These are phyloP conservation scores for Dermolepida albohirtum DNA, from an alignment of 2,888 invertebrate species.

Conservation along the genomic window DNA sequence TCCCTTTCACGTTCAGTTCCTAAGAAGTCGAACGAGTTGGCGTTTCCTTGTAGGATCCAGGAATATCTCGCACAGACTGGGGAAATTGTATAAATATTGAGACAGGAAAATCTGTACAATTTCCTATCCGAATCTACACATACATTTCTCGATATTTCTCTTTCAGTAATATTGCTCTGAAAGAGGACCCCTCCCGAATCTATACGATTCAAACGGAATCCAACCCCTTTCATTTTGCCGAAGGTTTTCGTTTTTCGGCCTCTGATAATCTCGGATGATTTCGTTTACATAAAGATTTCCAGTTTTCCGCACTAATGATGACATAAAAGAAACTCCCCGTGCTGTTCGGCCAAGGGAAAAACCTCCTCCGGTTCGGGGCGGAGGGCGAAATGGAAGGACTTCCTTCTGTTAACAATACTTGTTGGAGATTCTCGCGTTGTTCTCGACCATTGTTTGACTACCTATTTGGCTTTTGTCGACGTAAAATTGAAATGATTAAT, in stretches of 20 bases:
- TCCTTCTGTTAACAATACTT: not conserved
- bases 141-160: too few species aligned
- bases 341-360: slow-evolving; percentile 3
- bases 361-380: slow-evolving; percentile 1
- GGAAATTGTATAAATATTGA: too few species aligned
- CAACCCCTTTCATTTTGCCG: too few species aligned
- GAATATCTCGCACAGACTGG: too few species aligned
- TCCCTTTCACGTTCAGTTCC: too few species aligned
- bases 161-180: too few species aligned
- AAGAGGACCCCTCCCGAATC: too few species aligned
- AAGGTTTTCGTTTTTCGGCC: not conserved
- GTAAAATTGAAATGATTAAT: slow-evolving; percentile 35
- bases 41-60: too few species aligned
- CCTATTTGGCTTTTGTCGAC: slow-evolving; percentile 27
- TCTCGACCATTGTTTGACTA: slow-evolving; percentile 34
- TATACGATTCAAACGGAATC: too few species aligned
- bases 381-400: not conserved
- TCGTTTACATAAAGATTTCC: slow-evolving; percentile 34
- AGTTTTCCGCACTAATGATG: slow-evolving; percentile 24
- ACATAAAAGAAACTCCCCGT: slow-evolving; percentile 9
- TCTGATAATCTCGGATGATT: slow-evolving; percentile 31
- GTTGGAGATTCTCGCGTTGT: not conserved
- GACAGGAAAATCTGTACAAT: too few species aligned
- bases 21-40: too few species aligned
- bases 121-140: too few species aligned